Percentiles rank a stretch among this genome's conserved stretches.
phyloP scores from a whole-genome alignment of 2,113 vertebrate species.

The Phaetusa simplex region DNA sequence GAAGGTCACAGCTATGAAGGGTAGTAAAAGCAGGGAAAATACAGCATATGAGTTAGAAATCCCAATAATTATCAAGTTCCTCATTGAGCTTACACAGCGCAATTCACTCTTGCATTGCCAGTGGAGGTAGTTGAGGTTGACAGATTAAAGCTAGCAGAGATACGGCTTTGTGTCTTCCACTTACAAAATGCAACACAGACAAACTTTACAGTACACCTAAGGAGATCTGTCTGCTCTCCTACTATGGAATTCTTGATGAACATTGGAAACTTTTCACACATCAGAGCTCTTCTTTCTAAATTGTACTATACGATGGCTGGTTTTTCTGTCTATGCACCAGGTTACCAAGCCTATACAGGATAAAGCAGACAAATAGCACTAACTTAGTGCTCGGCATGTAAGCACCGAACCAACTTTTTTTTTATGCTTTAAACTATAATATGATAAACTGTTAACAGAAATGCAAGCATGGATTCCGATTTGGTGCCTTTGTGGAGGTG shows the following conservation, averaged over 20 bases:
- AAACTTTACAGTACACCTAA: not conserved
- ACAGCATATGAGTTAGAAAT: not conserved
- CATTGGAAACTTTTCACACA: not conserved
- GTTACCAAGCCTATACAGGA: not conserved
- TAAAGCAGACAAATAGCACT: not conserved
- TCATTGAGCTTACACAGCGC: not conserved
- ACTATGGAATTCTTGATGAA: not conserved
- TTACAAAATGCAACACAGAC: not conserved
- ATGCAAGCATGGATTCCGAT: not conserved
- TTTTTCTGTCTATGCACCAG: not conserved
- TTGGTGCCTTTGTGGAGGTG: not conserved
- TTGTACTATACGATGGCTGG: accelerated
- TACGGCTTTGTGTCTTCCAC: not conserved
- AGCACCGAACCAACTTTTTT: not conserved
- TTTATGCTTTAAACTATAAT: not conserved
- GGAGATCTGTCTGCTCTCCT: not conserved
- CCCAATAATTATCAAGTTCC: not conserved
- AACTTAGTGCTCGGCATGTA: not conserved
- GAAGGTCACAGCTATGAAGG: not conserved
- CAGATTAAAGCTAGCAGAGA: not conserved
- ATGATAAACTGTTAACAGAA: not conserved
- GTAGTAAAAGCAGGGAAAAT: not conserved
- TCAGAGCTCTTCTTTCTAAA: not conserved
- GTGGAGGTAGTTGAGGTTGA: not conserved
- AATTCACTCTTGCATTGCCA: not conserved